Evolutionary conservation across 2,888 invertebrate genomes (phyloP).

Genomic region (Ochropacha duplaris): DNA sequence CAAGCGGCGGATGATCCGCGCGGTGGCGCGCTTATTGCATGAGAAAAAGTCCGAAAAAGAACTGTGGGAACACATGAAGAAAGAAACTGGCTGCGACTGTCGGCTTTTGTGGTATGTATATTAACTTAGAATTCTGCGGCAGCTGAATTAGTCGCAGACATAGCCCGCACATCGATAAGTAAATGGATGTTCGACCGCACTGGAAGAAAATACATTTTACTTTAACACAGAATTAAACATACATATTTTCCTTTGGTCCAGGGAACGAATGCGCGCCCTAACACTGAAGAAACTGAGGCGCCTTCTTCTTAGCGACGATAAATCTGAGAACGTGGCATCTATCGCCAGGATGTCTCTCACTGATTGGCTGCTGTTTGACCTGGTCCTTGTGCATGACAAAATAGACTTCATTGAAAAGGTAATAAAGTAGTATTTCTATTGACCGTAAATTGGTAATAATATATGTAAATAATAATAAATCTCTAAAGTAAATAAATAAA

Average conservation of each 20-base stretch:
- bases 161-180: too few relatives aligned
- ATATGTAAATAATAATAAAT: neutral
- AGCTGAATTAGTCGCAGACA: too few relatives aligned
- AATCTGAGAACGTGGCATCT: constrained; percentile 36
- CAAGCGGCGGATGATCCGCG: constrained; percentile 65
- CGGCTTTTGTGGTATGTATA: constrained; percentile 56
- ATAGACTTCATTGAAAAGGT: constrained; percentile 66
- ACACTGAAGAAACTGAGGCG: constrained; percentile 66
- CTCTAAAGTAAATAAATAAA: too few relatives aligned
- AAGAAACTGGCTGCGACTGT: constrained; percentile 61
- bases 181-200: too few relatives aligned
- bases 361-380: constrained; percentile 71
- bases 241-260: constrained; percentile 20
- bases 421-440: constrained; percentile 9
- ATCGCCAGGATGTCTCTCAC: constrained; percentile 62
- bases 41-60: constrained; percentile 50
- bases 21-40: constrained; percentile 50
- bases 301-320: constrained; percentile 53
- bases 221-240: too few relatives aligned
- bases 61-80: constrained; percentile 55
- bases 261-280: constrained; percentile 64
- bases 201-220: too few relatives aligned
- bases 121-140: too few relatives aligned
- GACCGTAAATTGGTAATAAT: neutral
- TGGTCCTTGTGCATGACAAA: constrained; percentile 70